phyloP scores from a whole-genome alignment of 2,113 vertebrate genomes.

The Channa maculata region DNA sequence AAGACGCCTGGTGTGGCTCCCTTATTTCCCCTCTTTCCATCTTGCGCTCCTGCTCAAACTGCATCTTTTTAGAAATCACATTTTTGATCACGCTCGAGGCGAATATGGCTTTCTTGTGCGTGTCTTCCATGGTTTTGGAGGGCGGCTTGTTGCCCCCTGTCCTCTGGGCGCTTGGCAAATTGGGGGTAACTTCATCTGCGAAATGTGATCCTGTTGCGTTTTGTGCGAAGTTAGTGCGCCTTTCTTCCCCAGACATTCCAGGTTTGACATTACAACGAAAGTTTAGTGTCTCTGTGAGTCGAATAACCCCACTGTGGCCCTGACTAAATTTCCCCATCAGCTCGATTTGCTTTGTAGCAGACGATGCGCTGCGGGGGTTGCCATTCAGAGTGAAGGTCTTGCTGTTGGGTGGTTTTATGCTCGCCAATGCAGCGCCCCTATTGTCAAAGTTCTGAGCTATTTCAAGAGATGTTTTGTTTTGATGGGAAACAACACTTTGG shows the following conservation, averaged over 20 bases:
- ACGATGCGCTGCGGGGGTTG: conserved; percentile 56
- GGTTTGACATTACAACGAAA: conserved; percentile 86
- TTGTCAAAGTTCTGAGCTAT: conserved; percentile 69
- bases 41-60: conserved; percentile 94
- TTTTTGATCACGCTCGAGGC: conserved; percentile 95
- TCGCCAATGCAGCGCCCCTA: conserved; percentile 63
- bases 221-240: conserved; percentile 72
- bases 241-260: conserved; percentile 72
- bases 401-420: conserved; percentile 80
- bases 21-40: conserved; percentile 95
- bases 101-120: conserved; percentile 91
- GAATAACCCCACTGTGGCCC: conserved; percentile 84
- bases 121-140: conserved; percentile 80
- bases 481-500: conserved; percentile 61
- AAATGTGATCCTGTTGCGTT: conserved; percentile 82
- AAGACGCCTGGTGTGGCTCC: conserved; percentile 75
- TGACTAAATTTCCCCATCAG: conserved; percentile 79
- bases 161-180: conserved; percentile 68
- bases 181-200: conserved; percentile 85
- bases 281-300: conserved; percentile 88
- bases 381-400: conserved; percentile 79
- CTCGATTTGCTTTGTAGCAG: conserved; percentile 73
- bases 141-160: conserved; percentile 70
- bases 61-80: conserved; percentile 98
- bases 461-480: conserved; percentile 70